These are phyloP conservation scores for Thinocorus orbignyianus DNA, from an alignment of 2,113 vertebrate species.

Conservation along the genomic window DNA sequence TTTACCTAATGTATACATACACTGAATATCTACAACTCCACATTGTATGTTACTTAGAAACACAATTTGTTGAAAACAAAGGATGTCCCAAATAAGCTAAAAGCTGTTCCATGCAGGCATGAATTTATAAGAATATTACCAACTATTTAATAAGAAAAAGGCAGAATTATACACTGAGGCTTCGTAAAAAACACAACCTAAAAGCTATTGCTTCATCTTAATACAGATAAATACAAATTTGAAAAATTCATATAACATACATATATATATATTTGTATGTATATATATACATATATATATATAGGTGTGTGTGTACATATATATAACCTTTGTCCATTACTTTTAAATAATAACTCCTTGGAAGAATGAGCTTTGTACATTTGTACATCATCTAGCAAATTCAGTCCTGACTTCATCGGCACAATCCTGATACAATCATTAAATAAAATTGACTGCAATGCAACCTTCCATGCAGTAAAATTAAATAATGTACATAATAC, in stretches of 20 bases:
- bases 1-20: neutral
- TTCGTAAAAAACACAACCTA: neutral
- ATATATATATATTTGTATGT: no score
- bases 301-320: no score
- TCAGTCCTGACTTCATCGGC: neutral
- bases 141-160: neutral
- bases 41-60: neutral
- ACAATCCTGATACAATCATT: neutral
- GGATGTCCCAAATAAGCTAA: neutral
- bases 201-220: neutral
- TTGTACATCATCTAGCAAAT: neutral
- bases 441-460: neutral
- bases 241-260: neutral
- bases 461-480: neutral
- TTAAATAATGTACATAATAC: neutral
- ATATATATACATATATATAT: no score
- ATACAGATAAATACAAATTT: neutral
- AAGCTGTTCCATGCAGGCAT: neutral
- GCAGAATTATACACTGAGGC: neutral
- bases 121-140: neutral
- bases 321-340: neutral
- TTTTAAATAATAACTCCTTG: neutral
- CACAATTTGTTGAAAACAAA: neutral
- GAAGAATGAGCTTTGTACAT: neutral
- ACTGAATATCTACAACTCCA: neutral